These are phyloP conservation scores for Oriolus oriolus DNA, from an alignment of 2,113 vertebrate genomes.

Conservation along the genomic window DNA sequence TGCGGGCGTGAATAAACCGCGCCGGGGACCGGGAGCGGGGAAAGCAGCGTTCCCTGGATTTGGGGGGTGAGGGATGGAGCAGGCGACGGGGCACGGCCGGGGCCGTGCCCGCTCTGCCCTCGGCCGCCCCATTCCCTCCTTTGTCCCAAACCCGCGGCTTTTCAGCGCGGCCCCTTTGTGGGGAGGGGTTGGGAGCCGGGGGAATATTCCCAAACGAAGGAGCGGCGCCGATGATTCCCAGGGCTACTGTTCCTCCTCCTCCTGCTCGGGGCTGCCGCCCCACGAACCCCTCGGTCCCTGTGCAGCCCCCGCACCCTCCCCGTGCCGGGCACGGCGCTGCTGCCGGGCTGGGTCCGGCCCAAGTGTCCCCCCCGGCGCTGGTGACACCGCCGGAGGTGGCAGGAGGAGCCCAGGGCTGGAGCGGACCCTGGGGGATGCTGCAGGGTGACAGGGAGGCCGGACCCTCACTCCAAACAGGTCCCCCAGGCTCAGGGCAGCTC, in stretches of 20 bases:
- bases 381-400: background rate
- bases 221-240: background rate
- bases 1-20: background rate
- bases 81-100: accelerated
- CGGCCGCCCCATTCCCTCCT: background rate
- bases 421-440: background rate
- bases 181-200: background rate
- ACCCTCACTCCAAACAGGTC: accelerated
- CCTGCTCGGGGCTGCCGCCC: background rate
- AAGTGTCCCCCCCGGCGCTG: background rate
- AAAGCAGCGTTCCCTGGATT: background rate
- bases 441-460: background rate
- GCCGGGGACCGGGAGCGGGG: accelerated
- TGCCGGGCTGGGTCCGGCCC: accelerated
- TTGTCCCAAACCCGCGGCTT: slow-evolving; percentile 6
- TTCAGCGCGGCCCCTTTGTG: background rate
- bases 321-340: accelerated
- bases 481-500: background rate
- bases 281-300: accelerated
- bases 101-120: background rate
- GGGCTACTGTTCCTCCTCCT: background rate
- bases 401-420: background rate
- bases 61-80: background rate
- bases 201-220: background rate
- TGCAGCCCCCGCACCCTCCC: background rate